Evolutionary conservation across 37 sponge, comb jelly and placozoan genomes (phyloP), one percentile per base, ranked within the genome.

Genomic region (Bolinopsis microptera): DNA sequence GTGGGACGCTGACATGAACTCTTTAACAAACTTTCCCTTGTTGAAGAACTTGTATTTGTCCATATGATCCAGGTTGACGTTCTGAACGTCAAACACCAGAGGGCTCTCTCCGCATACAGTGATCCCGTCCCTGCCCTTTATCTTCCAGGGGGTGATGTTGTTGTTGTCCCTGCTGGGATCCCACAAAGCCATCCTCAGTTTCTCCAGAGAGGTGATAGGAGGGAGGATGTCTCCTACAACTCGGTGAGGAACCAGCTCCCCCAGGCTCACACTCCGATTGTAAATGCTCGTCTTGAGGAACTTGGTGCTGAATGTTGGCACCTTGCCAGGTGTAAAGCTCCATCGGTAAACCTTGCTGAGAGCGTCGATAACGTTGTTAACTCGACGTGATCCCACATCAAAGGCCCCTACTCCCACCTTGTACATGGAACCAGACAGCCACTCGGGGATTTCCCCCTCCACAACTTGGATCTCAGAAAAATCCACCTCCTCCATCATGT

Each of bases 1-100:
- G 75, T 72, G 75, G 75, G 75, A 72, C 31, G 75, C 75, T n/a
- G 75, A 72, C 75, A 72, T 72, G 26, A 72, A 72, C 31, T 72
- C 75, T n/a, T 72, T 72, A 8, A 72, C 75, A 72, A 72, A 72
- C 13, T n/a, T 30, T 72, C 31, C 31, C 75, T 72, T n/a, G 75
- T n/a, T 30, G 27, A 72, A n/a, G 31, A 72, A 28, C 75, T n/a
- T 72, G 75, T 72, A 72, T 21, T 72, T 72, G 3, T 72, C 75
- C 75, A 72, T 5, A 28, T 24, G 26, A n/a, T 72, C 75, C 31
- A 72, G 75, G 31, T n/a, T 72, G 31, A 30, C 75, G 3, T n/a
- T n/a, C 31, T 72, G n/a, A 8, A 72, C 75, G 75, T 72, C 75
- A 72, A 72, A 72, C 26, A 30, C 3, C 22, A 72, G 75, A 72